phyloP scores from a whole-genome alignment of 2,888 invertebrate genomes.

The Artemia sinica region DNA sequence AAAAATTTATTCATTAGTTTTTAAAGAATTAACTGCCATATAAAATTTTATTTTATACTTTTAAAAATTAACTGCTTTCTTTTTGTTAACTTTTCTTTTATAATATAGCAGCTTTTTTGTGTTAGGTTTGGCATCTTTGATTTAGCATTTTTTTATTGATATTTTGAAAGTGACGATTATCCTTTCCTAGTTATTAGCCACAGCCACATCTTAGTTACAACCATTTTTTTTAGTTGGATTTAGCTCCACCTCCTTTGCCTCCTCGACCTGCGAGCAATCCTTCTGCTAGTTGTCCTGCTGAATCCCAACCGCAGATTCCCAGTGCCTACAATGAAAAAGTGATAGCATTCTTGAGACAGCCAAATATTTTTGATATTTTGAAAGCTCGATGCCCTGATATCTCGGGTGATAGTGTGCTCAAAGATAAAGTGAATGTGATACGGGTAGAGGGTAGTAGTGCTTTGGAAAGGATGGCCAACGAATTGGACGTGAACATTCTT shows the following conservation, averaged over 20 bases:
- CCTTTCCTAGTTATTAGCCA: too few relatives aligned
- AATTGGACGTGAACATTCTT: conserved; percentile 78
- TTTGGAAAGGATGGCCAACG: conserved; percentile 67
- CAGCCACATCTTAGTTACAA: too few relatives aligned
- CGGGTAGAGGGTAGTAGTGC: conserved; percentile 74
- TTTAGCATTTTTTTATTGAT: too few relatives aligned
- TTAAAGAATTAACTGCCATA: too few relatives aligned
- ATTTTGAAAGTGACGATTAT: too few relatives aligned
- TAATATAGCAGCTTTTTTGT: too few relatives aligned
- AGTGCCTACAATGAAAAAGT: conserved; percentile 89
- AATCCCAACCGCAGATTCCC: conserved; percentile 44
- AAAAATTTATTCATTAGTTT: too few relatives aligned
- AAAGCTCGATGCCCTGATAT: conserved; percentile 60
- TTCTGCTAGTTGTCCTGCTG: conserved; percentile 29
- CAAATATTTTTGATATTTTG: conserved; percentile 78
- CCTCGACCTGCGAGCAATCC: conserved; percentile 30
- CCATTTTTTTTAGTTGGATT: conserved; percentile 29
- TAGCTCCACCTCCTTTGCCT: conserved; percentile 34
- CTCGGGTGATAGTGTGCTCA: conserved; percentile 48
- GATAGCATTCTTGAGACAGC: conserved; percentile 83
- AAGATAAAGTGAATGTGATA: conserved; percentile 69
- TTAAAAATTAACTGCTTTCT: too few relatives aligned
- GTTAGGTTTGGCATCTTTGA: too few relatives aligned
- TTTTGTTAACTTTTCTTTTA: too few relatives aligned
- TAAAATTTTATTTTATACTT: too few relatives aligned